These are phyloP conservation scores for Chelonus insularis DNA, from an alignment of 1,140 invertebrate species.

Conservation along the genomic window DNA sequence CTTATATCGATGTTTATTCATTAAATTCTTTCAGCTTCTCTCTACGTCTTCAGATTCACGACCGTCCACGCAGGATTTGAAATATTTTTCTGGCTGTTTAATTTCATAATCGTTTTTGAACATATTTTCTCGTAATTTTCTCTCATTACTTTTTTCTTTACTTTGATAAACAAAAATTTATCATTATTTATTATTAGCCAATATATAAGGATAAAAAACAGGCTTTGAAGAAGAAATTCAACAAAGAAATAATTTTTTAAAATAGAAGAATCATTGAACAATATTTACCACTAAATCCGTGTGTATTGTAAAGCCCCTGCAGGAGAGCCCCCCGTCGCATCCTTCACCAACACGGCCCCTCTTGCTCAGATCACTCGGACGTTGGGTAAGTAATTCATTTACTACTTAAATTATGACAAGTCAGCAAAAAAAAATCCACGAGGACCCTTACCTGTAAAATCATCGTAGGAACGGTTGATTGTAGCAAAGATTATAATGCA, in stretches of 20 bases:
- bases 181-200: not conserved
- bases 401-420: constrained; percentile 36
- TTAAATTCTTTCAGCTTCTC: not conserved
- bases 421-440: constrained; percentile 21
- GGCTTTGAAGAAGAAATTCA: not conserved
- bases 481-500: not conserved
- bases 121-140: too few relatives aligned
- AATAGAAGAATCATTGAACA: constrained; percentile 17
- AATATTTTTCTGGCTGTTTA: too few relatives aligned
- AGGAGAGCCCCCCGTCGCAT: constrained; percentile 68
- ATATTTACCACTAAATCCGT: constrained; percentile 62
- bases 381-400: constrained; percentile 64
- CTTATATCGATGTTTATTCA: not conserved
- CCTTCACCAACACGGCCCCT: constrained; percentile 69
- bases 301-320: constrained; percentile 59
- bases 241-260: constrained; percentile 19
- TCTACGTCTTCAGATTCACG: not conserved
- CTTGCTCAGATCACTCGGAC: constrained; percentile 69
- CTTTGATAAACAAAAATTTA: not conserved
- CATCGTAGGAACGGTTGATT: constrained; percentile 2
- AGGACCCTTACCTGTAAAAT: too few relatives aligned
- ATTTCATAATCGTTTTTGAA: too few relatives aligned
- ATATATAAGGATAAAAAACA: constrained; percentile 14
- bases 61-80: not conserved
- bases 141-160: not conserved